Conservation (phyloP, 2,797 vertebrate species). For the Pampus argenteus region DNA sequence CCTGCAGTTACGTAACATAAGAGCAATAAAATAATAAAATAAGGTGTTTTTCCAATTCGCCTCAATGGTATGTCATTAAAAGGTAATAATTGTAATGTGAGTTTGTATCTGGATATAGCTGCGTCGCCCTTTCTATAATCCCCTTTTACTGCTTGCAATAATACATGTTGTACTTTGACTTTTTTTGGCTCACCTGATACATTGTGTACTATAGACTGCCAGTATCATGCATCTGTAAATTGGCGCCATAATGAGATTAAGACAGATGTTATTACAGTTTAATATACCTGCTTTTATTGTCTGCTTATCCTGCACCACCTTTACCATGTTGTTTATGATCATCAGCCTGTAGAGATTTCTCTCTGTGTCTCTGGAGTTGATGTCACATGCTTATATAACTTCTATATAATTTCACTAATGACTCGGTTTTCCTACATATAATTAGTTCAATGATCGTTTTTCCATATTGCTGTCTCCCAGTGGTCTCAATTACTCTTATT, state of each 20-base stretch:
- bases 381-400: slow-evolving; percentile 12
- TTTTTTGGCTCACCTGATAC: slow-evolving; percentile 1
- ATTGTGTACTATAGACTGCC: neutral
- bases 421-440: slow-evolving; percentile 10
- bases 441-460: slow-evolving; percentile 25
- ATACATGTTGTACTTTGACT: slow-evolving; percentile 62
- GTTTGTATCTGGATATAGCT: slow-evolving; percentile 2
- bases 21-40: slow-evolving; percentile 9
- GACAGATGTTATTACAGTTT: neutral
- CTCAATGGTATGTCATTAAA: slow-evolving; percentile 5
- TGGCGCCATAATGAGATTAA: neutral
- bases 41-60: neutral
- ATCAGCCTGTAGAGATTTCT: slow-evolving; percentile 15
- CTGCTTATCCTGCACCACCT: neutral
- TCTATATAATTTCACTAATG: slow-evolving; percentile 40
- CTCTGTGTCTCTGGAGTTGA: slow-evolving; percentile 14
- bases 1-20: neutral
- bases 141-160: slow-evolving; percentile 49
- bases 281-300: neutral
- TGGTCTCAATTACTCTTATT: slow-evolving; percentile 21
- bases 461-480: neutral
- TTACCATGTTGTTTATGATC: slow-evolving; percentile 14
- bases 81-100: slow-evolving; percentile 5
- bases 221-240: neutral
- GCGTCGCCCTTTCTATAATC: slow-evolving; percentile 3